These are phyloP conservation scores for Blera fallax DNA, from an alignment of 2,888 invertebrate species.

Conservation along the genomic window DNA sequence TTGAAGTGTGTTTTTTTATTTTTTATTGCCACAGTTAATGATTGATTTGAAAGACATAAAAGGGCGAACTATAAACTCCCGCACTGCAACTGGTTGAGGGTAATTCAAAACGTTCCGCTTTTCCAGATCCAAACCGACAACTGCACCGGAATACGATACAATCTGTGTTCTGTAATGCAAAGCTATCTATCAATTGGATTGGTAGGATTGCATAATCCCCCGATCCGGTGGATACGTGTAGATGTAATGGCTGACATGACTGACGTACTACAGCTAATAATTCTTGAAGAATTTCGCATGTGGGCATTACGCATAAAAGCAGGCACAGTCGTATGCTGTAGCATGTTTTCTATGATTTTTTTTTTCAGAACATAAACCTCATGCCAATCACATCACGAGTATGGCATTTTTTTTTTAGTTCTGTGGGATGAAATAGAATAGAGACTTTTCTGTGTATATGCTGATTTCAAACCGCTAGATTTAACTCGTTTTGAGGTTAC, in stretches of 20 bases:
- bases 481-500: slow-evolving; percentile 10
- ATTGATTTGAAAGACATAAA: slow-evolving; percentile 30
- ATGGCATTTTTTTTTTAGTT: neutral
- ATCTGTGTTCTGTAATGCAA: neutral
- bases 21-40: slow-evolving; percentile 20
- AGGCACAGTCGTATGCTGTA: neutral
- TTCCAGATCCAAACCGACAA: neutral
- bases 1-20: slow-evolving; percentile 27
- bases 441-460: neutral
- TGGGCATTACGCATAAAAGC: slow-evolving; percentile 3
- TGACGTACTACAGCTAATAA: slow-evolving; percentile 32
- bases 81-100: slow-evolving; percentile 6
- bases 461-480: neutral
- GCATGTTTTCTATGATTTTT: slow-evolving; percentile 1
- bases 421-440: slow-evolving; percentile 21
- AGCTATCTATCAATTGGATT: slow-evolving; percentile 43
- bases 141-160: slow-evolving; percentile 23
- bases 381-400: neutral
- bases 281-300: slow-evolving; percentile 46
- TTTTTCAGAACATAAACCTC: slow-evolving; percentile 27
- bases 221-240: slow-evolving; percentile 23
- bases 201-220: slow-evolving; percentile 51
- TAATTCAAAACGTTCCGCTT: slow-evolving; percentile 11
- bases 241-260: slow-evolving; percentile 38
- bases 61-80: neutral